phyloP scores from a whole-genome alignment of 2,888 invertebrate genomes.

The Drosophila yooni region DNA sequence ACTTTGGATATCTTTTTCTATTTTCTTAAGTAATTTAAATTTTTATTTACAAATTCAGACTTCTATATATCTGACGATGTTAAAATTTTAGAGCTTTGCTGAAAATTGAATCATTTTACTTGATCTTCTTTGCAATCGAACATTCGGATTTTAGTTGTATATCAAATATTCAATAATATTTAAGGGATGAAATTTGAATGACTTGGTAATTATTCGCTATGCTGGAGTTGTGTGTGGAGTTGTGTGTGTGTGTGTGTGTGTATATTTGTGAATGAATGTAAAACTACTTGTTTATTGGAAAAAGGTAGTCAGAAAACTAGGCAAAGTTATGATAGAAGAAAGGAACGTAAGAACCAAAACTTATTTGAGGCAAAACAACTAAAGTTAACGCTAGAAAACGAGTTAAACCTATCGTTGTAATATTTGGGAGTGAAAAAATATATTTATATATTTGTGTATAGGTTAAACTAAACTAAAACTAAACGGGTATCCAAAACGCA shows the following conservation, averaged over 20 bases:
- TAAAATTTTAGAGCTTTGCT: neutral
- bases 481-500: slow-evolving; percentile 32
- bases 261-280: slow-evolving; percentile 18
- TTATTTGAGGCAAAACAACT: slow-evolving; percentile 13
- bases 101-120: neutral
- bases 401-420: slow-evolving; percentile 13
- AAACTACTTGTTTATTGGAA: slow-evolving; percentile 36
- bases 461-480: slow-evolving; percentile 53
- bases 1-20: neutral
- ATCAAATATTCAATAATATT: neutral
- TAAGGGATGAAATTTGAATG: neutral
- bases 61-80: neutral
- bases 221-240: slow-evolving; percentile 2
- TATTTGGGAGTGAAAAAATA: slow-evolving; percentile 8
- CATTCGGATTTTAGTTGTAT: neutral
- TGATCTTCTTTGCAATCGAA: neutral
- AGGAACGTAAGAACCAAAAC: slow-evolving; percentile 15
- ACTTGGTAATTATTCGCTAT: neutral
- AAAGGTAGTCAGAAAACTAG: slow-evolving; percentile 23
- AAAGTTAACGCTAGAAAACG: slow-evolving; percentile 18
- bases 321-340: slow-evolving; percentile 10
- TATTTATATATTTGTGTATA: slow-evolving; percentile 11
- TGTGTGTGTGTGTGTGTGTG: slow-evolving; percentile 4
- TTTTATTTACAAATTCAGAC: neutral
- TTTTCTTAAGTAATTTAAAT: neutral